Percentiles rank a stretch among this genome's conserved stretches.
Evolutionary conservation across 2,888 invertebrate genomes (phyloP).

Genomic region (Encarsia formosa): DNA sequence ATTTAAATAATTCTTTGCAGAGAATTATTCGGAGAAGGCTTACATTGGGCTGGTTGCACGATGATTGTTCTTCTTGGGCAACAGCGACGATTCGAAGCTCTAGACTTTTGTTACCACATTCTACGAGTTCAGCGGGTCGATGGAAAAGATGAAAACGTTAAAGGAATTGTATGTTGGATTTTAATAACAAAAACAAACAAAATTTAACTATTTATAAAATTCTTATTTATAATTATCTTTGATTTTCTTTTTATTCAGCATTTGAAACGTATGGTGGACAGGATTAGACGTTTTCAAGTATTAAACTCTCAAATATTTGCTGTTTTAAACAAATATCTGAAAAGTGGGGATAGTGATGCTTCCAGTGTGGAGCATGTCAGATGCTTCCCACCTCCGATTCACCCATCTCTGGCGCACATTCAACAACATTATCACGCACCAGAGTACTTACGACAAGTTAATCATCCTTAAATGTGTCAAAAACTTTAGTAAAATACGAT

Average conservation of each 20-base stretch:
- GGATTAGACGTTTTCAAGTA: conserved; percentile 95
- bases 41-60: conserved; percentile 98
- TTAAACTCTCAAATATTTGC: conserved; percentile 98
- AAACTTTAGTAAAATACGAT: conserved; percentile 1
- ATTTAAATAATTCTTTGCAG: conserved; percentile 53
- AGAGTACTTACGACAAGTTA: conserved; percentile 52
- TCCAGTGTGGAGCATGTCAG: conserved; percentile 93
- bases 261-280: conserved; percentile 93
- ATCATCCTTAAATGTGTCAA: conserved; percentile 37
- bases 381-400: conserved; percentile 93
- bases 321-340: conserved; percentile 88
- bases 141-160: conserved; percentile 90
- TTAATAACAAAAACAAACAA: neutral
- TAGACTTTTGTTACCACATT: conserved; percentile 98
- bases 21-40: conserved; percentile 95
- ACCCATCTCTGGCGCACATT: conserved; percentile 66
- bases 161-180: conserved; percentile 79
- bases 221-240: neutral
- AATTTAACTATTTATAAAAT: neutral
- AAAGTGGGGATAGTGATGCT: conserved; percentile 74
- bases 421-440: conserved; percentile 58
- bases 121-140: conserved; percentile 92
- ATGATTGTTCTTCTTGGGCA: conserved; percentile 94
- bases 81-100: conserved; percentile 91
- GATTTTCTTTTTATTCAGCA: conserved; percentile 58